A percentile compares a stretch with the other conserved stretches of the same genome.
phyloP scores from a whole-genome alignment of 1,140 invertebrate genomes.

The Euwallacea similis region DNA sequence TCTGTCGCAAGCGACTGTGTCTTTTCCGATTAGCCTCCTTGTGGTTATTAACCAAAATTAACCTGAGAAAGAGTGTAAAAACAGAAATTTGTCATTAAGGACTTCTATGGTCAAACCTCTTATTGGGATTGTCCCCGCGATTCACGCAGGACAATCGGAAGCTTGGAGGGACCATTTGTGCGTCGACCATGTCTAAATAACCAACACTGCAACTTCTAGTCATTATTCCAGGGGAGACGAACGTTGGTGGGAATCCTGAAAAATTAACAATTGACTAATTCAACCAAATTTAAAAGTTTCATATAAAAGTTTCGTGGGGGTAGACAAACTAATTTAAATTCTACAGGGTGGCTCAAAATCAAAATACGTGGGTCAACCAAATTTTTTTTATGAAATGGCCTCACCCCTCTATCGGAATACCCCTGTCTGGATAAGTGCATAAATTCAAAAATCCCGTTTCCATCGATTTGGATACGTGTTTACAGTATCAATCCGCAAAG shows the following conservation, averaged over 20 bases:
- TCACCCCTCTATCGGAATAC: no score
- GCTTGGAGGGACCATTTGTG: conserved; percentile 70
- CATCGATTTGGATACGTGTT: no score
- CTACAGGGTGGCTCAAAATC: no score
- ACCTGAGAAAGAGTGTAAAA: conserved; percentile 46
- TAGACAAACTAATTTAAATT: no score
- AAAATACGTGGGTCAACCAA: no score
- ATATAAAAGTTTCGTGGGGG: no score
- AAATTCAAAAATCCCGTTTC: no score
- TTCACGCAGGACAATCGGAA: conserved; percentile 66
- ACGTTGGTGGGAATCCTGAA: background rate
- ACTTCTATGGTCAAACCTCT: conserved; percentile 4
- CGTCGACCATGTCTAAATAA: conserved; percentile 78
- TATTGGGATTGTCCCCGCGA: conserved; percentile 68
- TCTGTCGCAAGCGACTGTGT: conserved; percentile 44
- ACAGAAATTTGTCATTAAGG: background rate
- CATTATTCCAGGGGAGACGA: conserved; percentile 62
- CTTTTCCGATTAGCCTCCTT: conserved; percentile 60
- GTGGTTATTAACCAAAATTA: conserved; percentile 68
- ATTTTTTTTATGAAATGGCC: no score
- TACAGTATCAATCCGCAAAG: no score
- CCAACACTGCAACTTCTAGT: conserved; percentile 82
- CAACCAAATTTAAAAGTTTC: no score
- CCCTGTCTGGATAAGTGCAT: no score
- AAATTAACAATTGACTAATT: background rate